Percentiles rank a stretch among this genome's conserved stretches.
phyloP scores from a whole-genome alignment of 1,140 invertebrate genomes.

The Pogonomyrmex barbatus region DNA sequence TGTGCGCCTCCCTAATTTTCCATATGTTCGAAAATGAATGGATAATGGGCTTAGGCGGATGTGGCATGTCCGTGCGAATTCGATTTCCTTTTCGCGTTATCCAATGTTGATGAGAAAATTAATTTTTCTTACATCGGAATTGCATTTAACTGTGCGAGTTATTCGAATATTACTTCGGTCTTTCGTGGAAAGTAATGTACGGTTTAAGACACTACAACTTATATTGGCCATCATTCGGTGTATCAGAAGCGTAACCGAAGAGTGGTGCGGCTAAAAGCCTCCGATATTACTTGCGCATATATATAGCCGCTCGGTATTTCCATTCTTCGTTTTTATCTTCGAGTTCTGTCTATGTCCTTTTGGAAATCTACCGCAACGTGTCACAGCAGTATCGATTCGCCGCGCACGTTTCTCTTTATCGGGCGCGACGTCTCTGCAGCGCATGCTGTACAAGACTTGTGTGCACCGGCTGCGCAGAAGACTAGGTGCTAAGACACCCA shows the following conservation, averaged over 20 bases:
- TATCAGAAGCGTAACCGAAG: constrained; percentile 16
- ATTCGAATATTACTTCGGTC: neutral
- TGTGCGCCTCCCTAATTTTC: constrained; percentile 35
- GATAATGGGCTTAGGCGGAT: constrained; percentile 23
- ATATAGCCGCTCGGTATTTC: constrained; percentile 11
- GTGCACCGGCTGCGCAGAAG: neutral
- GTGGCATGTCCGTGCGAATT: constrained; percentile 3
- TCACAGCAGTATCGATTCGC: constrained; percentile 48
- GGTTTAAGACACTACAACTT: no score
- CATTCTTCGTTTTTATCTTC: constrained; percentile 28
- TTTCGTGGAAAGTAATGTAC: neutral
- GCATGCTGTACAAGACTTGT: neutral
- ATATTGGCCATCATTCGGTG: neutral
- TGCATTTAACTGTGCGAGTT: neutral
- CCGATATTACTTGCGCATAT: neutral
- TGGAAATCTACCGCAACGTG: constrained; percentile 38
- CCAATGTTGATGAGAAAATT: neutral
- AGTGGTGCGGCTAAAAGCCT: constrained; percentile 7
- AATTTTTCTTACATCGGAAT: neutral
- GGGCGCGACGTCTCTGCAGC: constrained; percentile 19
- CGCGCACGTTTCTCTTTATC: constrained; percentile 58
- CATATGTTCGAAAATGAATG: constrained; percentile 23
- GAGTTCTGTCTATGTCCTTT: constrained; percentile 25
- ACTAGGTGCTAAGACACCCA: neutral
- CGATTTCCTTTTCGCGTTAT: neutral